These are phyloP conservation scores for Acanthococcus lagerstroemiae DNA, from an alignment of 2,888 invertebrate species.

Conservation along the genomic window DNA sequence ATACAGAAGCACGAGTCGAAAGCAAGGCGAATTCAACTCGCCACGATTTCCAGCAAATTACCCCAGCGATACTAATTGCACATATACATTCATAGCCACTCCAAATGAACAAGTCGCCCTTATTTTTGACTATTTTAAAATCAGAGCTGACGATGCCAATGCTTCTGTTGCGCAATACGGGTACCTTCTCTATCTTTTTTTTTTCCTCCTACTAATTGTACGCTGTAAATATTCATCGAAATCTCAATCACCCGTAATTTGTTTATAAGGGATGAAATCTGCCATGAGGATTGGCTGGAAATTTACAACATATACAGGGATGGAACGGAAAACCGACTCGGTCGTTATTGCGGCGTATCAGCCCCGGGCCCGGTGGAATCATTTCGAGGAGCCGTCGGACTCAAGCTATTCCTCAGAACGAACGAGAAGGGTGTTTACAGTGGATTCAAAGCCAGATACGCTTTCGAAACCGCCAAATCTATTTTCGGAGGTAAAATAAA, in stretches of 20 bases:
- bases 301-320: constrained; percentile 82
- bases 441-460: constrained; percentile 92
- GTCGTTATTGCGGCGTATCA: constrained; percentile 81
- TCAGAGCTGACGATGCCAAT: constrained; percentile 70
- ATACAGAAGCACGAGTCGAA: constrained; percentile 75
- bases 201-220: not conserved
- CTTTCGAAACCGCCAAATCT: constrained; percentile 79
- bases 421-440: constrained; percentile 79
- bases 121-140: constrained; percentile 85
- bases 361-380: constrained; percentile 94
- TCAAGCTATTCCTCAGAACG: constrained; percentile 81
- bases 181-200: constrained; percentile 43
- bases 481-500: constrained; percentile 58
- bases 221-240: too few relatives aligned
- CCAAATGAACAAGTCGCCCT: constrained; percentile 82
- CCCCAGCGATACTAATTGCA: constrained; percentile 89
- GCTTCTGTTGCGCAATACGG: constrained; percentile 64
- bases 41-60: constrained; percentile 94
- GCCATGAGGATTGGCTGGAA: constrained; percentile 89
- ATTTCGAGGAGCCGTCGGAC: constrained; percentile 73
- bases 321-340: constrained; percentile 70
- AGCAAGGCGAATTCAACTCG: constrained; percentile 87
- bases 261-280: constrained; percentile 53
- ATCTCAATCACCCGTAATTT: not conserved
- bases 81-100: constrained; percentile 77